A percentile compares a stretch with the other conserved stretches of the same genome.
Evolutionary conservation across 2,113 vertebrate species (phyloP).

Genomic region (Myotis lucifugus): DNA sequence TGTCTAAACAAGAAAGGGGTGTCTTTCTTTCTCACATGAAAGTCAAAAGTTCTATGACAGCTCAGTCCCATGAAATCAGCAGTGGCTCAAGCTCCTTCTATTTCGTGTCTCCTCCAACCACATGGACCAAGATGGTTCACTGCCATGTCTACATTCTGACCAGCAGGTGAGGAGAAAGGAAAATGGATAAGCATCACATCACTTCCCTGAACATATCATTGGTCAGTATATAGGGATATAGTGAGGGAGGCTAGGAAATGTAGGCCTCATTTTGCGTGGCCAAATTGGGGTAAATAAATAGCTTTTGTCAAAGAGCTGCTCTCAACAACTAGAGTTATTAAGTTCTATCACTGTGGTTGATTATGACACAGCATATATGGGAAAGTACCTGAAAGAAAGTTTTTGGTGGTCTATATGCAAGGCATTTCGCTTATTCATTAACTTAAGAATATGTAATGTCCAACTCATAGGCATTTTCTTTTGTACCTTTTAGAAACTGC

Average conservation of each 20-base stretch:
- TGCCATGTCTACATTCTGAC: not conserved
- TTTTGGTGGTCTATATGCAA: constrained; percentile 14
- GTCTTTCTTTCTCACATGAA: constrained; percentile 13
- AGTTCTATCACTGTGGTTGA: not conserved
- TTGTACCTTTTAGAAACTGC: constrained; percentile 64
- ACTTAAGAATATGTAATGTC: not conserved
- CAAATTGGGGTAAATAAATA: not conserved
- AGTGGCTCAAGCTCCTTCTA: not conserved
- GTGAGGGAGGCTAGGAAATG: not conserved
- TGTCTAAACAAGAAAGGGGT: not conserved
- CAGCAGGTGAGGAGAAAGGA: not conserved
- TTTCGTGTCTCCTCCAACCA: not conserved
- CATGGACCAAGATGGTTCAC: not conserved
- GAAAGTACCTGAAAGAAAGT: not conserved
- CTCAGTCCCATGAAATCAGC: not conserved
- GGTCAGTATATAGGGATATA: not conserved
- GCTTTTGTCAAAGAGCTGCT: constrained; percentile 32
- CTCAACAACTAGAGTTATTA: constrained; percentile 40
- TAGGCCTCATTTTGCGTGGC: not conserved
- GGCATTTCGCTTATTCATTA: constrained; percentile 30
- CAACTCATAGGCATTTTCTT: constrained; percentile 59
- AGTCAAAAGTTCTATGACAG: not conserved
- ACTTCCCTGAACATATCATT: not conserved
- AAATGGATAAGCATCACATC: not conserved
- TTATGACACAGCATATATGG: not conserved